A percentile compares a stretch with the other conserved stretches of the same genome.
Conservation (phyloP, 2,888 invertebrate species). For the Tortrix viridana region DNA sequence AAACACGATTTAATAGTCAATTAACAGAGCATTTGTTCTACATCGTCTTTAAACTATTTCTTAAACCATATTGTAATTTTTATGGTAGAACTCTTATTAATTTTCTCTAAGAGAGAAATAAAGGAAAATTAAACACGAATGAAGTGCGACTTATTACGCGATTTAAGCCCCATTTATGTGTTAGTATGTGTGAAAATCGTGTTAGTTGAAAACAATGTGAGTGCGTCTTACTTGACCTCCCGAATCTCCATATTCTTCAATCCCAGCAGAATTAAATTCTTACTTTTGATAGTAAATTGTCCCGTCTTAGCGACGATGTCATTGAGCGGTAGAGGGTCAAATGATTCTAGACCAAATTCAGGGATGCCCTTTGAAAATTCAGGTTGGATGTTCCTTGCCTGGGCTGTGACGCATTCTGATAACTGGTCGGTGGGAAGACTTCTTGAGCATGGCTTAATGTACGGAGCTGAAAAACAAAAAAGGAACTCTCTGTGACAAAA, state of each 20-base stretch:
- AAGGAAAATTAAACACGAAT: no score
- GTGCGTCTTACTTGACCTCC: constrained; percentile 40
- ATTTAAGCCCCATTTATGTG: no score
- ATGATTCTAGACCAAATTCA: constrained; percentile 39
- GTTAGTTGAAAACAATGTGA: not conserved
- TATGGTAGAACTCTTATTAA: no score
- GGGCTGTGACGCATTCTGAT: constrained; percentile 40
- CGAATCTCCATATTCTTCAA: constrained; percentile 41
- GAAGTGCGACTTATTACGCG: no score
- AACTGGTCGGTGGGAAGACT: constrained; percentile 36
- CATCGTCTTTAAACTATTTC: no score
- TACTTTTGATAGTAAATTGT: constrained; percentile 41
- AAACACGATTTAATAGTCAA: no score
- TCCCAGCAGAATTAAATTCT: constrained; percentile 43
- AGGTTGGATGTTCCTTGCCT: constrained; percentile 35
- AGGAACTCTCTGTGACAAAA: not conserved
- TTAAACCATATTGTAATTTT: no score
- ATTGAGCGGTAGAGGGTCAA: constrained; percentile 41
- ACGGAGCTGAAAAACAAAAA: constrained; percentile 39
- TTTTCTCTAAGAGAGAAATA: no score
- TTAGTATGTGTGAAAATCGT: no score
- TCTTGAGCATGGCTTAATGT: constrained; percentile 40
- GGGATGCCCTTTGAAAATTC: constrained; percentile 42
- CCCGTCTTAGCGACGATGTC: constrained; percentile 41
- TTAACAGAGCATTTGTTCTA: no score